These are phyloP conservation scores for Hydropsyche tenuis DNA, from an alignment of 1,140 invertebrate genomes.

Conservation along the genomic window DNA sequence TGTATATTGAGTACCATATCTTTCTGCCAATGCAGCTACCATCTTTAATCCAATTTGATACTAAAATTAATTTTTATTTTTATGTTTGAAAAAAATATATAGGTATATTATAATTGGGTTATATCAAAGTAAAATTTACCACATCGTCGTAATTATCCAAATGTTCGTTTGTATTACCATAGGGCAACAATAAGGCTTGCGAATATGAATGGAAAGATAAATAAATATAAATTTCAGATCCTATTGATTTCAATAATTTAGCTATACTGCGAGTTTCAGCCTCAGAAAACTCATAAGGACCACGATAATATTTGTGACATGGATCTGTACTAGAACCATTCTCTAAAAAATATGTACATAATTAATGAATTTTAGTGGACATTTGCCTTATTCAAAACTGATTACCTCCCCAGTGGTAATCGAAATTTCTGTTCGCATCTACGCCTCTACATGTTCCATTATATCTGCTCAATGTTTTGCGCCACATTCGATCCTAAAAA, in stretches of 20 bases:
- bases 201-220: conserved; percentile 22
- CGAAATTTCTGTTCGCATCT: conserved; percentile 75
- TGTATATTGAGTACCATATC: conserved; percentile 59
- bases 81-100: neutral
- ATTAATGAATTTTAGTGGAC: neutral
- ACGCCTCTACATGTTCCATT: conserved; percentile 62
- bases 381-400: neutral
- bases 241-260: neutral
- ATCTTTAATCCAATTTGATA: conserved; percentile 64
- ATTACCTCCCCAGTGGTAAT: conserved; percentile 68
- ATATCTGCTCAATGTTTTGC: conserved; percentile 65
- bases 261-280: neutral
- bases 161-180: conserved; percentile 52
- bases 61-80: conserved; percentile 52
- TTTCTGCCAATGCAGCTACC: conserved; percentile 58
- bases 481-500: conserved; percentile 65
- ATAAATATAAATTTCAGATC: neutral
- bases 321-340: conserved; percentile 69
- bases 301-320: conserved; percentile 71
- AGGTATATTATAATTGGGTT: neutral
- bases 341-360: conserved; percentile 51
- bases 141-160: conserved; percentile 63
- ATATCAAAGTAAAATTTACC: conserved; percentile 51
- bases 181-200: conserved; percentile 2
- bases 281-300: conserved; percentile 56